These are phyloP conservation scores for Tiliacea aurago DNA, from an alignment of 2,888 invertebrate species.

Conservation along the genomic window DNA sequence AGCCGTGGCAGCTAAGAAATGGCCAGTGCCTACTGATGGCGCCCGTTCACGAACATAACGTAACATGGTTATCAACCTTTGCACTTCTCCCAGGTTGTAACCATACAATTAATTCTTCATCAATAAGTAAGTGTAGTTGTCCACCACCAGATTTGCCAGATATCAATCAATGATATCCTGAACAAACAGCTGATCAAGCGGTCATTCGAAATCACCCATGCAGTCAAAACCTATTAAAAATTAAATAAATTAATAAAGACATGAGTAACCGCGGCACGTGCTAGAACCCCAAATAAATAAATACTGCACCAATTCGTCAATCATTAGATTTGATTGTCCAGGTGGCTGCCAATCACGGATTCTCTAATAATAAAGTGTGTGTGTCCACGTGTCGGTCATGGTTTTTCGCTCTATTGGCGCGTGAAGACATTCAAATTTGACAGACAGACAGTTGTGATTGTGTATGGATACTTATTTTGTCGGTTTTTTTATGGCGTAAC, in stretches of 20 bases:
- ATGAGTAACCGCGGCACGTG: conserved; percentile 28
- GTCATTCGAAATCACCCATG: not conserved
- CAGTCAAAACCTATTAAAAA: not conserved
- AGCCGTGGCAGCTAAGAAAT: too few relatives aligned
- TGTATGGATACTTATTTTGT: too few relatives aligned
- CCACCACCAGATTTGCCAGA: too few relatives aligned
- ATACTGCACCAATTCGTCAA: conserved; percentile 31
- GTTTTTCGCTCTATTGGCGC: conserved; percentile 77
- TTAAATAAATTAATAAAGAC: not conserved
- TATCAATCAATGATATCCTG: not conserved
- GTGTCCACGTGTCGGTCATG: conserved; percentile 74
- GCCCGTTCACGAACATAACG: too few relatives aligned
- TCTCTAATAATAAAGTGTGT: conserved; percentile 42
- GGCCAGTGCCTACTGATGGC: too few relatives aligned
- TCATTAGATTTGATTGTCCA: conserved; percentile 57
- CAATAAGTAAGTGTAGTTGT: too few relatives aligned
- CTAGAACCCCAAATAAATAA: conserved; percentile 17
- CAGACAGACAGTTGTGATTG: conserved; percentile 39
- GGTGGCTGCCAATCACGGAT: conserved; percentile 64
- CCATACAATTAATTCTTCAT: too few relatives aligned
- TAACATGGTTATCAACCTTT: too few relatives aligned
- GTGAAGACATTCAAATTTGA: conserved; percentile 66
- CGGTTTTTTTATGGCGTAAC: too few relatives aligned
- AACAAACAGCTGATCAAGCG: conserved; percentile 3
- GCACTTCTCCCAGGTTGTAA: too few relatives aligned